phyloP scores from a whole-genome alignment of 2,113 vertebrate genomes.

The Nannospalax galili region DNA sequence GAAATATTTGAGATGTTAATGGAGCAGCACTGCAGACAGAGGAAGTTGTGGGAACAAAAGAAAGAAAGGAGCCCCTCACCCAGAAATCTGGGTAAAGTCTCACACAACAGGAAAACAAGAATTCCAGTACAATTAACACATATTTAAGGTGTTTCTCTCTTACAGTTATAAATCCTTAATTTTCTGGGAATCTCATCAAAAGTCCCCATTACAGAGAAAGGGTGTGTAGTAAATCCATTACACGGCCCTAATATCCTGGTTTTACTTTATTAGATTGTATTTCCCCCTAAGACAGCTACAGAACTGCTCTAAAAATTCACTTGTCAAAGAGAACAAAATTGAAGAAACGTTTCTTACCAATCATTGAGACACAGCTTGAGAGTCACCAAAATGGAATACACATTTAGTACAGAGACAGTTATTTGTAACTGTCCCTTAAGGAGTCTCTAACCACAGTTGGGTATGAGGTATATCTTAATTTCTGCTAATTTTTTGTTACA shows the following conservation, averaged over 20 bases:
- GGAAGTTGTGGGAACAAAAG: too few relatives aligned
- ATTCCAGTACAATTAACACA: neutral
- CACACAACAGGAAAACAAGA: neutral
- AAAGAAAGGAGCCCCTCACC: neutral
- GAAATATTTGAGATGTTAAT: neutral
- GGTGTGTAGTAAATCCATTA: accelerated
- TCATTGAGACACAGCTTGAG: neutral
- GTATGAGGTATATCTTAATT: neutral
- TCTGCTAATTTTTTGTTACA: neutral
- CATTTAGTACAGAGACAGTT: neutral
- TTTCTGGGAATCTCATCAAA: neutral
- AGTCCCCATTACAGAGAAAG: neutral
- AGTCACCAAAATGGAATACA: neutral
- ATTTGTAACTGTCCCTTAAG: neutral
- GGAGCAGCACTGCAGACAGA: neutral
- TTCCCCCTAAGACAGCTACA: neutral
- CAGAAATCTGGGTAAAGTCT: neutral
- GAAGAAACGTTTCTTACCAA: neutral
- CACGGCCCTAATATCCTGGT: neutral
- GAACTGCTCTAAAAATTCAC: neutral
- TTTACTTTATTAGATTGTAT: neutral
- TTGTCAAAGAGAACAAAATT: neutral
- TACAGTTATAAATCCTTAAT: neutral
- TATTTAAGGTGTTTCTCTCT: too few relatives aligned
- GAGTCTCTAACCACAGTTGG: neutral